A percentile compares a stretch with the other conserved stretches of the same genome.
phyloP scores from a whole-genome alignment of 2,797 vertebrate genomes.

The Rhyacichthys aspro region DNA sequence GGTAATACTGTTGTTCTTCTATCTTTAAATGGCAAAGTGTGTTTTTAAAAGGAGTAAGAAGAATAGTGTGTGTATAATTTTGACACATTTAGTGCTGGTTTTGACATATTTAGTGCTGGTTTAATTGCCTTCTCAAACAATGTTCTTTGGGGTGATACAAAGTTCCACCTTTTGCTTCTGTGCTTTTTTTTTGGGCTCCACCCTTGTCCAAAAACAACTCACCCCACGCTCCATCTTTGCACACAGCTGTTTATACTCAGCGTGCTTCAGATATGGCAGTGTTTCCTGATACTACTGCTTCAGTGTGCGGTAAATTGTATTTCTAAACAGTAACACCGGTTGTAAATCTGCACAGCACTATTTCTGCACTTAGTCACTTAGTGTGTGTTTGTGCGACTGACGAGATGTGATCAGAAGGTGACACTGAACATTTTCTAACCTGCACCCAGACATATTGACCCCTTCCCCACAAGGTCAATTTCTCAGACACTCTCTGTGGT shows the following conservation, averaged over 20 bases:
- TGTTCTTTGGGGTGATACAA: slow-evolving; percentile 1
- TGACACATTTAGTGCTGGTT: too few species aligned
- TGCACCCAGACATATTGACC: neutral
- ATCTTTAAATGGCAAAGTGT: neutral
- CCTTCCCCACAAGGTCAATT: slow-evolving; percentile 18
- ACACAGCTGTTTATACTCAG: slow-evolving; percentile 39
- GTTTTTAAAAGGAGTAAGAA: neutral
- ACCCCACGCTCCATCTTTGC: slow-evolving; percentile 18
- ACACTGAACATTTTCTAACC: slow-evolving; percentile 12
- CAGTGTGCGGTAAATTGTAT: slow-evolving; percentile 28
- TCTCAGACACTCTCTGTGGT: slow-evolving; percentile 19
- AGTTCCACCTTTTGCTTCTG: neutral
- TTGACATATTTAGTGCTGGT: too few species aligned
- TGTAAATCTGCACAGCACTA: slow-evolving; percentile 37
- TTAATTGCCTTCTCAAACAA: neutral
- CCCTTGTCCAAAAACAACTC: slow-evolving; percentile 23
- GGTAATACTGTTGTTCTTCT: too few species aligned
- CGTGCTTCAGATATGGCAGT: slow-evolving; percentile 20
- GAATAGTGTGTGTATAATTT: too few species aligned
- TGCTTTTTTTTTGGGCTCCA: neutral
- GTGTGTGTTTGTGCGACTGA: slow-evolving; percentile 19
- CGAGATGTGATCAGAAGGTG: neutral
- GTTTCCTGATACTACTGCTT: slow-evolving; percentile 18
- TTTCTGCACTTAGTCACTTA: slow-evolving; percentile 14
- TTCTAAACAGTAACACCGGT: slow-evolving; percentile 42